Conservation (phyloP, 2,113 vertebrate species). For the Nycticorax nycticorax region DNA sequence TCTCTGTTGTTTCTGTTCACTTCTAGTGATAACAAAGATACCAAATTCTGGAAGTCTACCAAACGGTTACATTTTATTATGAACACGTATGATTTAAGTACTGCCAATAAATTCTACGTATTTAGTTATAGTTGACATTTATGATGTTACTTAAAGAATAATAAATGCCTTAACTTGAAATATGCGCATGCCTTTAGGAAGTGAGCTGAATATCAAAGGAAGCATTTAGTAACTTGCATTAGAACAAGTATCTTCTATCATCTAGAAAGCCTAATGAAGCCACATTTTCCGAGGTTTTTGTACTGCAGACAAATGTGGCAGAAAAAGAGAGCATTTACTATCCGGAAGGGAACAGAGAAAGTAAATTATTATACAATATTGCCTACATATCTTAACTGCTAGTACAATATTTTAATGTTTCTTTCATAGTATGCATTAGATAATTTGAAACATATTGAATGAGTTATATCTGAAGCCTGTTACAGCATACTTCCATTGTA, state of each 20-base stretch:
- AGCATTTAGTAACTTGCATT: conserved; percentile 19
- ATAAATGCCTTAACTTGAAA: conserved; percentile 39
- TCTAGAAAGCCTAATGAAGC: conserved; percentile 15
- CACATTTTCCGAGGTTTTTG: background rate
- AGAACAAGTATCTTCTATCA: conserved; percentile 7
- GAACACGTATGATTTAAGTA: background rate
- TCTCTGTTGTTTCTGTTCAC: conserved; percentile 1
- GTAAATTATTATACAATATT: background rate
- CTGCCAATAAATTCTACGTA: background rate
- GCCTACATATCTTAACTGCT: background rate
- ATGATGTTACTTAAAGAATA: conserved; percentile 38
- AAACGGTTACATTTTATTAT: conserved; percentile 10
- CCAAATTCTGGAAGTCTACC: conserved; percentile 40
- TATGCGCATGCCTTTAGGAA: background rate
- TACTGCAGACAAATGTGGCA: background rate
- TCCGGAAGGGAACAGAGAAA: background rate
- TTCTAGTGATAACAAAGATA: conserved; percentile 6
- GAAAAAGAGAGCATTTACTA: background rate
- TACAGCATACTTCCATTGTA: background rate
- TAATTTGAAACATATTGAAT: background rate
- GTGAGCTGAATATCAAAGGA: background rate
- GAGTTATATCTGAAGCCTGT: background rate
- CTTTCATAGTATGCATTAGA: background rate
- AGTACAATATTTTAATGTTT: background rate
- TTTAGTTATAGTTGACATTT: conserved; percentile 41